Percentiles rank a stretch among this genome's conserved stretches.
phyloP scores from a whole-genome alignment of 2,113 vertebrate species.

The Labeo rohita region DNA sequence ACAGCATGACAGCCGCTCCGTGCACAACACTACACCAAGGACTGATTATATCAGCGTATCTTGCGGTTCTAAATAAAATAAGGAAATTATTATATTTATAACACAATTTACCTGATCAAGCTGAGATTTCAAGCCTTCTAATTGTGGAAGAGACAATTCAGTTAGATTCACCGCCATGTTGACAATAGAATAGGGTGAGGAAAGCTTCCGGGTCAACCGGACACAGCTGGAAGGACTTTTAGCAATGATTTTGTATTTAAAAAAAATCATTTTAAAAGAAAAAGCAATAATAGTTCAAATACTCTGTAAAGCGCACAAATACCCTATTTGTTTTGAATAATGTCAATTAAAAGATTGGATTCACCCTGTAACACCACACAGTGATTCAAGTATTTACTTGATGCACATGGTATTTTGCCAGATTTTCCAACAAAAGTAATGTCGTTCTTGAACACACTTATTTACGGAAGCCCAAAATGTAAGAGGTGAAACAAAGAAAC shows the following conservation, averaged over 20 bases:
- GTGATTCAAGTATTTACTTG: neutral
- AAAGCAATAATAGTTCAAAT: neutral
- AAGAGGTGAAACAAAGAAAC: neutral
- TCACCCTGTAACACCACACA: neutral
- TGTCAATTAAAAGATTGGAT: neutral
- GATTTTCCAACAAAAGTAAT: neutral
- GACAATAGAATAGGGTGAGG: conserved; percentile 47
- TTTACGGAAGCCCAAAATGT: neutral
- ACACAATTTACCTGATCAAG: conserved; percentile 82
- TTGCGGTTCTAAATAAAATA: neutral
- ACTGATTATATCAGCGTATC: neutral
- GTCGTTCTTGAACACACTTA: neutral
- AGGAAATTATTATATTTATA: neutral
- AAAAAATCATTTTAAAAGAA: neutral
- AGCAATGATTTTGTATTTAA: neutral
- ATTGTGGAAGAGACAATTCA: conserved; percentile 85
- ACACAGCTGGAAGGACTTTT: neutral
- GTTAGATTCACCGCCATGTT: conserved; percentile 91
- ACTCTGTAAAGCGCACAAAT: neutral
- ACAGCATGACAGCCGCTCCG: neutral
- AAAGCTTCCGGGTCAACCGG: conserved; percentile 65
- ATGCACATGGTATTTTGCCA: neutral
- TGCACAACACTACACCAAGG: neutral
- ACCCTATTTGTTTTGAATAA: neutral
- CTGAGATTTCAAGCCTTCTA: conserved; percentile 89